Base-by-base conservation (phyloP, 2,797 vertebrate species). In the Fringilla coelebs region DNA sequence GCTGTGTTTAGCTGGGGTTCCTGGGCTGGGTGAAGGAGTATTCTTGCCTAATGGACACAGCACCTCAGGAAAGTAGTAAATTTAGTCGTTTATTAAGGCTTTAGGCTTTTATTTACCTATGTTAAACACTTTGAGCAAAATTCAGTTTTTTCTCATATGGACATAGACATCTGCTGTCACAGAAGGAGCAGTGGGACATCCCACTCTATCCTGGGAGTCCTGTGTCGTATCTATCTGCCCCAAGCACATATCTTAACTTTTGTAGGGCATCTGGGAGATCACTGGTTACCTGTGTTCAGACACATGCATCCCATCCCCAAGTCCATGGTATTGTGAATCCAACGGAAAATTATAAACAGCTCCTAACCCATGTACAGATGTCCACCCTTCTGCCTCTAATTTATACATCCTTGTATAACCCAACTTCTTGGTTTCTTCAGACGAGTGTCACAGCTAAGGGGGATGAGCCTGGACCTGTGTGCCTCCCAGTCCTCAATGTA, bases 391-490 rank as follows among this genome's bases (percentile, higher is more conserved):
- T 81, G 70, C 19, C 43, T 89, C 46, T 58, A 76, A 52, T 79
- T 92, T 51, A 41, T 51, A n/a, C 48, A 87, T 41, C 24, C 29
- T 89, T 75, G 66, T 88, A 55, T 75, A 88, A 75, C 19, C 49
- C 89, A 81, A 55, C 34, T 43, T 74, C 25, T 61, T 81, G 15
- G 11, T 79, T 93, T 92, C 81, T 60, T 87, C 29, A 86, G 80
- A 58, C 1, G 7, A 66, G 46, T 73, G 60, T 60, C 71, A 66
- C 45, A 84, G 62, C 26, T 51, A 94, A 85, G 61, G 79, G 34
- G 91, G 91, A 90, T 85, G 52, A 94, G 55, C 67, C 81, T 82
- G 91, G 86, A 93, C 93, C 41, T 74, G 40, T 52, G 38, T 63
- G 40, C 32, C 29, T 94, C 63, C 26, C 40, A 78, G 60, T 90